Evolutionary conservation across 1,140 invertebrate species (phyloP), one percentile per base, ranked within the genome.

Genomic region (Vanessa tameamea): DNA sequence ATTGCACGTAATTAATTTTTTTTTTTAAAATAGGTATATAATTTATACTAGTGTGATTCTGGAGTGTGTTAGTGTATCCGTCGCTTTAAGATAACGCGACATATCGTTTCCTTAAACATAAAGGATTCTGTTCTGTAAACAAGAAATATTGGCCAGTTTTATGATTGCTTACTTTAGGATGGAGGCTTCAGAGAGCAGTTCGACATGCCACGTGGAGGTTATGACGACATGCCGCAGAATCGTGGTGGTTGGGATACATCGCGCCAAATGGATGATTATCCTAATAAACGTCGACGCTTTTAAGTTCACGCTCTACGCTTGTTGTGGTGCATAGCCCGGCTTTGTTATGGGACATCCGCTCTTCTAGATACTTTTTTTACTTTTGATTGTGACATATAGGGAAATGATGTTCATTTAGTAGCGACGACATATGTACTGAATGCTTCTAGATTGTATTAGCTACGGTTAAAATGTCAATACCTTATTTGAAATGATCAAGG

Each of bases 121-220:
- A 9, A 53, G n/a, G 50, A 57, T 57, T 23, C 9, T 57, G 9
- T 57, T 23, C 16, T 4, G 23, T 23, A 20, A 57, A 72, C 53
- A 53, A 73, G 72, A 77, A 77, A 79, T 77, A 78, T 79, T 79
- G 75, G 85, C 82, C 87, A 88, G 84, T 87, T 80, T 90, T 92
- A 78, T 92, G 87, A 90, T 92, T 91, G 88, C 86, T 90, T 79
- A 91, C 86, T 82, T 80, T 92, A 92, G 91, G 91, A 92, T 79
- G 90, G 90, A 90, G 90, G 86, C 89, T 92, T 83, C 90, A 90
- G 90, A 87, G 90, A 91, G 79, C 90, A 92, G 90, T 91, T 80
- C 90, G 89, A 92, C 87, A 90, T 90, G 89, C 85, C 80, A 71
- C 82, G 86, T 50, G 88, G 90, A 80, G 83, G 85, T 66, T 92